Evolutionary conservation across 2,797 vertebrate genomes (phyloP).

Genomic region (Apodemus agrarius): DNA sequence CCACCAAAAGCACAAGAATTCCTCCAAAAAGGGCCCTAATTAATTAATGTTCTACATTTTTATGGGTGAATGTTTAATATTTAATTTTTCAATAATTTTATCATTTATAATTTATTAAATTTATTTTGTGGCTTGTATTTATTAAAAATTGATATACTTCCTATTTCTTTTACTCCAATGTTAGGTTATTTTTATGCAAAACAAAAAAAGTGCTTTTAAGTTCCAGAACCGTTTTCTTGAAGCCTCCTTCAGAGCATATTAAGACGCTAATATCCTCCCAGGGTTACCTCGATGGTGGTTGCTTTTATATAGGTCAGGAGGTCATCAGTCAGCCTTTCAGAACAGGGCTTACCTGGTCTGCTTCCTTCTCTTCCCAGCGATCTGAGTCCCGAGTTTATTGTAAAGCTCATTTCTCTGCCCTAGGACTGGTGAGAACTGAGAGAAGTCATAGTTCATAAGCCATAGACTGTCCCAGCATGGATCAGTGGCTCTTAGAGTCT

Average conservation of each 20-base stretch:
- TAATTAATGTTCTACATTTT: slow-evolving; percentile 86
- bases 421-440: background rate
- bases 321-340: background rate
- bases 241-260: background rate
- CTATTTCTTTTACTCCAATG: slow-evolving; percentile 84
- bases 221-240: slow-evolving; percentile 48
- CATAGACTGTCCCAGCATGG: background rate
- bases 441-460: background rate
- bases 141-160: slow-evolving; percentile 89
- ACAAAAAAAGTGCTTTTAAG: slow-evolving; percentile 60
- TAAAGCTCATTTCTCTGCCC: background rate
- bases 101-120: slow-evolving; percentile 89
- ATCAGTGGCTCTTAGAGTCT: background rate
- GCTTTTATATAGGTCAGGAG: background rate
- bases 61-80: slow-evolving; percentile 88
- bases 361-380: background rate
- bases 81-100: slow-evolving; percentile 90
- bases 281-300: background rate
- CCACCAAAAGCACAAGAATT: slow-evolving; percentile 76
- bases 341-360: background rate
- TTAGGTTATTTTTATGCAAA: slow-evolving; percentile 80
- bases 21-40: slow-evolving; percentile 84
- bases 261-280: background rate
- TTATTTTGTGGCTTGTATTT: slow-evolving; percentile 89
- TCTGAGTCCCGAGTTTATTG: background rate